These are phyloP conservation scores for Aleadryas rufinucha DNA, from an alignment of 2,113 vertebrate genomes.

Conservation along the genomic window DNA sequence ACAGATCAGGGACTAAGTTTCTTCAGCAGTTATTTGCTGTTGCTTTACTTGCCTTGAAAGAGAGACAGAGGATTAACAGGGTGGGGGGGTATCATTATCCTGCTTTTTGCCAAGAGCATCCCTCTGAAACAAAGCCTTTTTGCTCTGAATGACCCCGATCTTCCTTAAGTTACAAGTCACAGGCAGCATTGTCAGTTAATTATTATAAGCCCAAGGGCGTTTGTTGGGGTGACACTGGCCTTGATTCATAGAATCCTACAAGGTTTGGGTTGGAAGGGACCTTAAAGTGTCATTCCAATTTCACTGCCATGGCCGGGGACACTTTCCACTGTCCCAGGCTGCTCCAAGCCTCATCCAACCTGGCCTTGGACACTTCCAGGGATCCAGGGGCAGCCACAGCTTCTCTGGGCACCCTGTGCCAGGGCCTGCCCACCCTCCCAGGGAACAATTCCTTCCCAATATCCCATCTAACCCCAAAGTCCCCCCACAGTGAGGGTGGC, in stretches of 20 bases:
- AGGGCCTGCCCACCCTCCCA: not conserved
- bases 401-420: not conserved
- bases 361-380: not conserved
- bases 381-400: not conserved
- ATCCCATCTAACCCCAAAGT: not conserved
- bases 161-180: accelerated
- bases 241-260: not conserved
- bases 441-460: not conserved
- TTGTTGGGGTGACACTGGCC: not conserved
- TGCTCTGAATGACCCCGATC: accelerated
- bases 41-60: not conserved
- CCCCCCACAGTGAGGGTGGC: accelerated
- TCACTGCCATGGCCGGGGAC: not conserved
- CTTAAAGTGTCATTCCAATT: not conserved
- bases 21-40: not conserved
- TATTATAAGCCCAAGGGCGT: not conserved
- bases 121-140: accelerated
- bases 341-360: accelerated
- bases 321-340: accelerated
- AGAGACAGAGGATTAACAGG: not conserved
- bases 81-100: not conserved
- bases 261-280: not conserved
- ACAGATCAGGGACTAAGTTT: not conserved
- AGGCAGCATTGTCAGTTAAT: not conserved
- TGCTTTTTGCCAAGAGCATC: not conserved